A percentile compares a stretch with the other conserved stretches of the same genome.
Conservation (phyloP, 2,113 vertebrate species). For the Anser cygnoides region DNA sequence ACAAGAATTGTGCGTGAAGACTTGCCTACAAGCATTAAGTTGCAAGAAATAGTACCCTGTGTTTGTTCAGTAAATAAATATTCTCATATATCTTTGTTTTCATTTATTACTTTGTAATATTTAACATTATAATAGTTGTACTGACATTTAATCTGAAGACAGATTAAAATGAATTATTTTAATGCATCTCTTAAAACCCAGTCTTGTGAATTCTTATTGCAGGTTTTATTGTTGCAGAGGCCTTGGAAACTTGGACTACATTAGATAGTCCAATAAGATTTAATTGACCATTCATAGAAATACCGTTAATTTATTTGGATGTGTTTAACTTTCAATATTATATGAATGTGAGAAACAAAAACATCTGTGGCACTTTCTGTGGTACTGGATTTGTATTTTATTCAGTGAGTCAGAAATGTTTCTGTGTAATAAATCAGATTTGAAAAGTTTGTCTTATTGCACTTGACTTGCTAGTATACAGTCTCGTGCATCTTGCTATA, state of each 20-base stretch:
- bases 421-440: neutral
- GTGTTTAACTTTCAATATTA: neutral
- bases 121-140: neutral
- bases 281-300: neutral
- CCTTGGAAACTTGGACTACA: fast-evolving
- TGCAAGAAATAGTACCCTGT: neutral
- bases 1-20: neutral
- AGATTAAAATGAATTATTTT: neutral
- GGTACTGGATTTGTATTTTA: neutral
- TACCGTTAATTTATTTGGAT: neutral
- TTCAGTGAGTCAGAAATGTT: neutral
- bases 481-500: neutral
- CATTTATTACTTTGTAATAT: neutral
- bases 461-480: neutral
- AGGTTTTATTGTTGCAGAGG: neutral
- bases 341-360: neutral
- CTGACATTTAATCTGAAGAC: neutral
- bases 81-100: neutral
- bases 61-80: neutral
- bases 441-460: neutral
- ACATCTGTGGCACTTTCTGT: neutral
- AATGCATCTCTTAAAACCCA: neutral
- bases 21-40: neutral
- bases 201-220: neutral
- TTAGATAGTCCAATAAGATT: neutral